phyloP scores from a whole-genome alignment of 1,140 invertebrate species.

The Drosophila leontia region DNA sequence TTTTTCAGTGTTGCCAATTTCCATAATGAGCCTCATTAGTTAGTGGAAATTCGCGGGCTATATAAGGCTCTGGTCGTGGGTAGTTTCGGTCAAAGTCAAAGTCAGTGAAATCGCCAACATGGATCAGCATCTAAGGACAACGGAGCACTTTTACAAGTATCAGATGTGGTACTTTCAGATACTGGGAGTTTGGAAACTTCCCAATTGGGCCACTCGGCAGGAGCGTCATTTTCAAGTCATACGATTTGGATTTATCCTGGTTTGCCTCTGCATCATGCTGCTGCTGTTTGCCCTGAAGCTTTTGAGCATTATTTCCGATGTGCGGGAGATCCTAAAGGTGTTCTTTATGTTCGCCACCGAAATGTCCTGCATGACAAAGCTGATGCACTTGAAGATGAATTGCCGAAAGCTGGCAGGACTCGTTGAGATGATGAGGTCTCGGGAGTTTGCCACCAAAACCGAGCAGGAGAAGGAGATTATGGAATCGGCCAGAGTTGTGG shows the following conservation, averaged over 20 bases:
- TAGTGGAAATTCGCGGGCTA: conserved; percentile 17
- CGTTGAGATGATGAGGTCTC: conserved; percentile 35
- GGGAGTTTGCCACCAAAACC: conserved; percentile 19
- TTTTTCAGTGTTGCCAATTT: conserved; percentile 40
- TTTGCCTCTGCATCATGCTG: conserved; percentile 42
- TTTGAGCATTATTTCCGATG: conserved; percentile 40
- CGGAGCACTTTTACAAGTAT: conserved; percentile 58
- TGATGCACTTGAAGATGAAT: conserved; percentile 43
- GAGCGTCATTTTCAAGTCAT: conserved; percentile 27
- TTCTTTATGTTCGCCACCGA: conserved; percentile 75
- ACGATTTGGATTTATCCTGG: conserved; percentile 41
- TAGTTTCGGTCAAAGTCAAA: neutral
- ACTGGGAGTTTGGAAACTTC: conserved; percentile 53
- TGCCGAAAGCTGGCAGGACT: conserved; percentile 22
- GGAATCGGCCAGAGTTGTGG: conserved; percentile 3
- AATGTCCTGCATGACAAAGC: conserved; percentile 64
- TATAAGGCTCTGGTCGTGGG: conserved; percentile 28
- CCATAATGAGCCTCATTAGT: conserved; percentile 64
- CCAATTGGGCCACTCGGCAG: neutral
- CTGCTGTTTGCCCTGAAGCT: conserved; percentile 59
- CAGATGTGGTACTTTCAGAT: conserved; percentile 61
- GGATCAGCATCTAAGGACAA: conserved; percentile 28
- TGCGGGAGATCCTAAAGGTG: conserved; percentile 66
- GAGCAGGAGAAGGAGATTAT: conserved; percentile 14
- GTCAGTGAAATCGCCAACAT: conserved; percentile 24